These are phyloP conservation scores for Girardia tigrina DNA, from an alignment of 2,888 invertebrate genomes.

Conservation along the genomic window DNA sequence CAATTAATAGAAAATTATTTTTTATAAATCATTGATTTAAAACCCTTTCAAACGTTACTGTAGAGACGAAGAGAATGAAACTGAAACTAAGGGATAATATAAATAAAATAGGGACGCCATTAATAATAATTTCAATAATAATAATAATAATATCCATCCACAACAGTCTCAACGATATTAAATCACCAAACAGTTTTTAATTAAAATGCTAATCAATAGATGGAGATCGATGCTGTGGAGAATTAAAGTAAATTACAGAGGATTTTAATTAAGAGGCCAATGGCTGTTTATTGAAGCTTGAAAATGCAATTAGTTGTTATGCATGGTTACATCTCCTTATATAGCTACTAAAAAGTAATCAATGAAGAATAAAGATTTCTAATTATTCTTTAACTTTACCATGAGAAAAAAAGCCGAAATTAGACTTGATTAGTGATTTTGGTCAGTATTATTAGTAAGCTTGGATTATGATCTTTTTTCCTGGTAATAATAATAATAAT, in stretches of 20 bases:
- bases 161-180: slow-evolving; percentile 12
- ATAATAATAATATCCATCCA: too few species aligned
- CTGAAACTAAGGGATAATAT: too few species aligned
- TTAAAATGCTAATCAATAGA: slow-evolving; percentile 19
- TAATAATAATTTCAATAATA: slow-evolving; percentile 19
- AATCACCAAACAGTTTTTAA: slow-evolving; percentile 23
- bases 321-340: slow-evolving; percentile 23
- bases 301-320: slow-evolving; percentile 23
- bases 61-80: too few species aligned
- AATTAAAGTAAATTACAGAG: slow-evolving; percentile 23
- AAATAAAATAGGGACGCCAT: too few species aligned
- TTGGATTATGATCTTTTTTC: slow-evolving; percentile 23
- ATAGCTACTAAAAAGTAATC: slow-evolving; percentile 23
- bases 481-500: slow-evolving; percentile 5
- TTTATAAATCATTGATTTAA: too few species aligned
- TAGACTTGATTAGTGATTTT: slow-evolving; percentile 23
- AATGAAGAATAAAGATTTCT: slow-evolving; percentile 17
- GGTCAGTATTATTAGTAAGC: slow-evolving; percentile 23
- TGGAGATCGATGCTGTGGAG: slow-evolving; percentile 18
- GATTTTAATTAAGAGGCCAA: slow-evolving; percentile 23
- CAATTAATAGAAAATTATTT: slow-evolving; percentile 6
- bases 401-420: slow-evolving; percentile 16
- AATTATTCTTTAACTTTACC: slow-evolving; percentile 20
- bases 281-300: slow-evolving; percentile 23
- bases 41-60: too few species aligned